Base-by-base conservation (phyloP, 2,113 vertebrate genomes). In the Sinocyclocheilus rhinocerous region DNA sequence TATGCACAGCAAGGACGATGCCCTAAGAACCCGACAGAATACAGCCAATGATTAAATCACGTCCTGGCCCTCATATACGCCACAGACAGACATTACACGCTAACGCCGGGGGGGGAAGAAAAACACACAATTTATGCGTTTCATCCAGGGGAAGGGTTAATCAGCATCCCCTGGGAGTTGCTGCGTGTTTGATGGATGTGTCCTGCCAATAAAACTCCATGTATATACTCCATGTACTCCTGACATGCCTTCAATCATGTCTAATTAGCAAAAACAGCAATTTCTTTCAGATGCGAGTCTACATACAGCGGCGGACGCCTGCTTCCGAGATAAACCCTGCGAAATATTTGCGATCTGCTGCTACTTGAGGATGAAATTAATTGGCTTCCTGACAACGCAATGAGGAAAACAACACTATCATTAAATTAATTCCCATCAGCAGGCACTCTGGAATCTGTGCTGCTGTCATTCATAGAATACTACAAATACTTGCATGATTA, bases 301-400 rank as follows among this genome's bases (percentile, higher is more conserved):
- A 57, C 11, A 24, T 7, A 20, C 29, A 10, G 70, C 5, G 4
- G 73, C 26, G 55, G 16, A 70, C n/a, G 7, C 26, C 26, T n/a
- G 26, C 70, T 82, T 29, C 11, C 18, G 29, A 59, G 42, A 50
- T 83, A 83, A 83, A 83, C 80, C 50, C 16, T 26, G 20, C 6
- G 3, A 50, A 83, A 77, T 83, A 80, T 84, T 86, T 81, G 73
- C 72, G 24, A 86, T 84, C 63, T n/a, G 18, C 52, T 26, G 18
- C 76, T 83, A 65, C 63, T 79, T 80, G 42, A 84, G 67, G 87
- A 84, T 50, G 36, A 86, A 84, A 86, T 89, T 76, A 89, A 89
- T 86, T 61, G 85, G 24, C 85, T 84, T 52, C 7, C 18, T 76
- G 67, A 81, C 81, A 84, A 42, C 7, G 33, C 22, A 85, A 67